Evolutionary conservation across 2,797 vertebrate genomes (phyloP).

Genomic region (Pristis pectinata): DNA sequence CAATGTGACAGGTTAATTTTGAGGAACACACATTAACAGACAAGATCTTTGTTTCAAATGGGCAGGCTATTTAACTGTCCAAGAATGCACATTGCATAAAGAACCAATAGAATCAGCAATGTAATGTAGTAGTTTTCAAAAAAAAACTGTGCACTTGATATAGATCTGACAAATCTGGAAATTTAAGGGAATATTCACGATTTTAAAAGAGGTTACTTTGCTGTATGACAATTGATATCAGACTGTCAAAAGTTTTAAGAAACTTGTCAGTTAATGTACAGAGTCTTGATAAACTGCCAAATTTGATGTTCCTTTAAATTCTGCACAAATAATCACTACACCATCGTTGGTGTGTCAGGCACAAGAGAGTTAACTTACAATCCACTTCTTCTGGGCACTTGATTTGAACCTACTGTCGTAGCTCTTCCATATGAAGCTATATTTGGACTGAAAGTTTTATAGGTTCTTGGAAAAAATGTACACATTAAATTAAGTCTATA

Average conservation of each 20-base stretch:
- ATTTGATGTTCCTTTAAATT: neutral
- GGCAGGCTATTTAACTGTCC: neutral
- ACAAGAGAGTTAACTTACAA: neutral
- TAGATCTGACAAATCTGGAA: neutral
- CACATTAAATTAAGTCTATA: neutral
- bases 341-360: neutral
- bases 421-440: conserved; percentile 31
- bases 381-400: neutral
- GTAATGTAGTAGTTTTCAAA: neutral
- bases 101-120: neutral
- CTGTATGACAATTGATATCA: neutral
- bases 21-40: neutral
- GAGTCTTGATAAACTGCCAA: neutral
- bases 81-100: neutral
- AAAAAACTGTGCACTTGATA: neutral
- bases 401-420: conserved; percentile 24
- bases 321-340: neutral
- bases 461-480: neutral
- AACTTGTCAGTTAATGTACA: neutral
- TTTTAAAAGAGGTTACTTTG: neutral
- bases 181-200: neutral
- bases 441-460: neutral
- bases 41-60: neutral
- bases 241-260: neutral
- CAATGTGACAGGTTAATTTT: neutral